These are phyloP conservation scores for Burhinus oedicnemus DNA, from an alignment of 2,113 vertebrate genomes.

Conservation along the genomic window DNA sequence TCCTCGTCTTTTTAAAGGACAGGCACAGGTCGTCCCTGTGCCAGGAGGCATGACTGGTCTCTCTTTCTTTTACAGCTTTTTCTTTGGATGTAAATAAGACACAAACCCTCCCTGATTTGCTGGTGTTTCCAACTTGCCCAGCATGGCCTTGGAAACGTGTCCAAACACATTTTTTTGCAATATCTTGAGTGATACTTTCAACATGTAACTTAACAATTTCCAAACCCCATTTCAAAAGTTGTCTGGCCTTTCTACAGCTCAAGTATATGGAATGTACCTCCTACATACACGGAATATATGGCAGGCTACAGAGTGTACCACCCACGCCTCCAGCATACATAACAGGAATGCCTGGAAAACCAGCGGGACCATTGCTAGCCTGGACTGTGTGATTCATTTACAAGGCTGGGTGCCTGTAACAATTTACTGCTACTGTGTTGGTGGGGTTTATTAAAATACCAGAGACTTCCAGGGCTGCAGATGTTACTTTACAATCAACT, in stretches of 20 bases:
- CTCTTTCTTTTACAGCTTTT: background rate
- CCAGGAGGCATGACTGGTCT: background rate
- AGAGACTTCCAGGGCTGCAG: background rate
- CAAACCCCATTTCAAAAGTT: background rate
- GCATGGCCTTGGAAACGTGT: background rate
- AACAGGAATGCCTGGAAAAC: background rate
- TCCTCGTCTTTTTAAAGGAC: background rate
- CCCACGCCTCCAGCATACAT: rapidly evolving
- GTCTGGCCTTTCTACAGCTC: background rate
- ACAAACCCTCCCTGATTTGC: background rate
- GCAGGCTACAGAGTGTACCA: background rate
- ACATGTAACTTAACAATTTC: background rate
- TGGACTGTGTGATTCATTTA: background rate
- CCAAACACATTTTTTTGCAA: background rate
- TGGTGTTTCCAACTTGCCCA: background rate
- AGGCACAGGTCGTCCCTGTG: background rate
- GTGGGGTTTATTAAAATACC: background rate
- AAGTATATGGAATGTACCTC: background rate
- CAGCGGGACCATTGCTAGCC: background rate
- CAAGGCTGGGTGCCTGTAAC: background rate
- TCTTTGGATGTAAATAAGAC: background rate
- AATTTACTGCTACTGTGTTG: background rate
- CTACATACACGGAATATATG: background rate
- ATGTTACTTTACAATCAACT: background rate
- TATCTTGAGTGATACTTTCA: background rate